Evolutionary conservation across 2,113 vertebrate species (phyloP).

Genomic region (Aldabrachelys gigantea): DNA sequence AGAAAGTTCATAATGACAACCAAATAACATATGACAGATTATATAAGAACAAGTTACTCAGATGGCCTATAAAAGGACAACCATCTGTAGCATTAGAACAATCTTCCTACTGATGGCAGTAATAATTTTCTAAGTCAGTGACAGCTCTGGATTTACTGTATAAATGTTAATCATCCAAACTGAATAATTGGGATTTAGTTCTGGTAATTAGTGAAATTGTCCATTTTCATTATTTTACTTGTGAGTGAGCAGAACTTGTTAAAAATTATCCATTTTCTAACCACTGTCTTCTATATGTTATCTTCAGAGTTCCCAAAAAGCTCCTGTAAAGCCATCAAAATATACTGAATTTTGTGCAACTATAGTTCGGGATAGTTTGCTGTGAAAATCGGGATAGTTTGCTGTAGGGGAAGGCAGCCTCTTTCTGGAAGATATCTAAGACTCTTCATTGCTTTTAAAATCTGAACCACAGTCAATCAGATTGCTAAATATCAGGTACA

Average conservation of each 20-base stretch:
- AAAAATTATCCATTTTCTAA: background rate
- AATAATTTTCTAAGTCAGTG: constrained; percentile 68
- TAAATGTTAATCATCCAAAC: constrained; percentile 61
- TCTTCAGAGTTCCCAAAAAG: background rate
- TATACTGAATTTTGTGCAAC: background rate
- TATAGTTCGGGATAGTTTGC: background rate
- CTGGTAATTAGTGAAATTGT: constrained; percentile 54
- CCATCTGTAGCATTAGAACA: constrained; percentile 78
- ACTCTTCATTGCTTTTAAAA: background rate
- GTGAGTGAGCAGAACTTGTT: constrained; percentile 25
- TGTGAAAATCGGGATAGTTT: background rate
- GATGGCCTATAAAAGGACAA: constrained; percentile 78
- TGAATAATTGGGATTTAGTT: constrained; percentile 58
- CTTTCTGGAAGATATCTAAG: background rate
- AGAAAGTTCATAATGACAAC: constrained; percentile 76
- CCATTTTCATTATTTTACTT: background rate
- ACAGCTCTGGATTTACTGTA: constrained; percentile 70
- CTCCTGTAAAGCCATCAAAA: constrained; percentile 15
- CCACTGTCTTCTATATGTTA: background rate
- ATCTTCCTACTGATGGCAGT: constrained; percentile 71
- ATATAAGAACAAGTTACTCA: constrained; percentile 81
- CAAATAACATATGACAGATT: constrained; percentile 79
- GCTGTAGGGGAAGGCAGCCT: background rate
- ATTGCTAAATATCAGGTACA: background rate
- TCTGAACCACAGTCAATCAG: background rate